These are phyloP conservation scores for Anguilla pacifica DNA, from an alignment of 2,797 vertebrate genomes.

Conservation along the genomic window DNA sequence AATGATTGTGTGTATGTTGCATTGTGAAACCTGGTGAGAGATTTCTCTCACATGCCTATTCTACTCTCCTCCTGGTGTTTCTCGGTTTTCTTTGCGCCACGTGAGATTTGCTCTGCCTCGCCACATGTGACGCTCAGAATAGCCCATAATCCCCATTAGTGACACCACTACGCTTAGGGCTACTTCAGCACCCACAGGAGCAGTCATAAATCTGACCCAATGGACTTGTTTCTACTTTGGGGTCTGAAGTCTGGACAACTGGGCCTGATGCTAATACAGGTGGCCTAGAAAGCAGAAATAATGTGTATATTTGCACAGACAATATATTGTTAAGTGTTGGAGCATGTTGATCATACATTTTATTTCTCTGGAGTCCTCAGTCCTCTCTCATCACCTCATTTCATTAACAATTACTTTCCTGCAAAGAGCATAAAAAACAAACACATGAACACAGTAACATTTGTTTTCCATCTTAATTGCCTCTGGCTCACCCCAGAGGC, in stretches of 20 bases:
- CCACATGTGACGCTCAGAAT: slow-evolving; percentile 59
- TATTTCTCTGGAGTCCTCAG: not conserved
- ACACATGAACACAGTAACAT: not conserved
- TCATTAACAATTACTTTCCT: not conserved
- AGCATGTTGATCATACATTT: not conserved
- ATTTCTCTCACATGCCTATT: not conserved
- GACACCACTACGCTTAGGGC: slow-evolving; percentile 55
- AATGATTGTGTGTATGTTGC: slow-evolving; percentile 26
- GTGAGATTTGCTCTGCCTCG: slow-evolving; percentile 37
- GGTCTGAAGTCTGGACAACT: no score
- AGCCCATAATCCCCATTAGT: slow-evolving; percentile 70
- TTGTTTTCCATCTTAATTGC: no score
- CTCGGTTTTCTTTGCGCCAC: not conserved
- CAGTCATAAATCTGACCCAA: not conserved
- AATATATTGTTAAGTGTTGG: not conserved
- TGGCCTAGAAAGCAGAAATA: no score
- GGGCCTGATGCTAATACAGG: not conserved
- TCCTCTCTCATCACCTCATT: not conserved
- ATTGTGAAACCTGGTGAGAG: not conserved
- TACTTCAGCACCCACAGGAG: not conserved
- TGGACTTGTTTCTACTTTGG: not conserved
- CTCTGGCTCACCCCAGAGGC: slow-evolving; percentile 27
- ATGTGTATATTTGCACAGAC: no score
- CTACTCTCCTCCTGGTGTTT: not conserved
- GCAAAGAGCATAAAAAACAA: not conserved